Conservation (phyloP, 2,888 invertebrate species). For the Drosophila recens region DNA sequence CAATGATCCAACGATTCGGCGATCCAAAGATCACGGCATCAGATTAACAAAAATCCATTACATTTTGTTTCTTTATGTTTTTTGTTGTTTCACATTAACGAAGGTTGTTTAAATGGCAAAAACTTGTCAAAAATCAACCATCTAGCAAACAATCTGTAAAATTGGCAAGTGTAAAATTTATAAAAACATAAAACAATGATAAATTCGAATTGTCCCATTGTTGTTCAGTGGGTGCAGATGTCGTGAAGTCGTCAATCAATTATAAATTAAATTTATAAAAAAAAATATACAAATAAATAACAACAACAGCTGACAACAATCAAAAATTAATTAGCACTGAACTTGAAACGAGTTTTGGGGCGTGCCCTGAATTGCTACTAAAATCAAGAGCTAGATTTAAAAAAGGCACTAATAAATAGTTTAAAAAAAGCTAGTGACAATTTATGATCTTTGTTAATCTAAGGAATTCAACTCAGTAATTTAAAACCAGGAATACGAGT, state of each 20-base stretch:
- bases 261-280: conserved; percentile 61
- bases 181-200: conserved; percentile 30
- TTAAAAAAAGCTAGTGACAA: background rate
- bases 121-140: conserved; percentile 54
- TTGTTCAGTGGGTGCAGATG: conserved; percentile 70
- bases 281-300: conserved; percentile 16
- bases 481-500: background rate
- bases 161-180: conserved; percentile 43
- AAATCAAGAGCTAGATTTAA: conserved; percentile 10
- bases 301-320: conserved; percentile 34
- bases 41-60: conserved; percentile 63
- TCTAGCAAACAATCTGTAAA: conserved; percentile 49
- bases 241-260: conserved; percentile 78
- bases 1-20: conserved; percentile 13
- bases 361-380: conserved; percentile 18
- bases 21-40: conserved; percentile 23
- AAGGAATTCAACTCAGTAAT: too few relatives aligned
- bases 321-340: conserved; percentile 68
- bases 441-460: background rate
- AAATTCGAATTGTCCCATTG: conserved; percentile 66
- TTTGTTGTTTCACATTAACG: conserved; percentile 39
- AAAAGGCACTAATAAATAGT: background rate
- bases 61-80: conserved; percentile 30
- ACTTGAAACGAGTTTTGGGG: conserved; percentile 57
- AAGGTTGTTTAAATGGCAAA: conserved; percentile 64